Percentiles rank a stretch among this genome's conserved stretches.
phyloP scores from a whole-genome alignment of 2,797 vertebrate species.

The Threskiornis aethiopicus region DNA sequence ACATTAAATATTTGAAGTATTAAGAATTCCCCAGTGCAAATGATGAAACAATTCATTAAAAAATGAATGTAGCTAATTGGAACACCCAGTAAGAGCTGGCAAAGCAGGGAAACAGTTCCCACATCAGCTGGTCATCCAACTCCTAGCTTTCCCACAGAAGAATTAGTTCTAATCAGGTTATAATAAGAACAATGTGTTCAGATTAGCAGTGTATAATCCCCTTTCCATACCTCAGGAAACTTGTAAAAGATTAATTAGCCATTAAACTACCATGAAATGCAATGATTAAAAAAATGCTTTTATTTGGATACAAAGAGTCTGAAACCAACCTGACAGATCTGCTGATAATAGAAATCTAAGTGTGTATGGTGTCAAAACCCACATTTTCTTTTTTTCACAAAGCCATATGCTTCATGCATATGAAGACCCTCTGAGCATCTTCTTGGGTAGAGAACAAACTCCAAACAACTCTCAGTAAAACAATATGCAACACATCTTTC shows the following conservation, averaged over 20 bases:
- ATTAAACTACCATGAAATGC: conserved; percentile 40
- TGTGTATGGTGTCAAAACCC: not conserved
- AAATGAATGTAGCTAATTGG: conserved; percentile 56
- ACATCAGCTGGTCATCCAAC: conserved; percentile 31
- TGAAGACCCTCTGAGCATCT: not conserved
- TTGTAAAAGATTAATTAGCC: conserved; percentile 55
- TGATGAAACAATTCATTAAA: conserved; percentile 60
- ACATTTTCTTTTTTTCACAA: fast-evolving
- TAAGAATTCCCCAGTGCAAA: conserved; percentile 57
- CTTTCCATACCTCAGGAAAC: conserved; percentile 53
- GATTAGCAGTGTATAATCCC: conserved; percentile 55
- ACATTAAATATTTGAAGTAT: conserved; percentile 57
- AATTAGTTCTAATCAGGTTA: conserved; percentile 57
- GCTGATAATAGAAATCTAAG: not conserved
- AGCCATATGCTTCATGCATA: not conserved
- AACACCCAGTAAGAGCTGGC: conserved; percentile 57
- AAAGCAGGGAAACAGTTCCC: conserved; percentile 22
- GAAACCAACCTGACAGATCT: not conserved
- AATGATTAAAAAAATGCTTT: not conserved
- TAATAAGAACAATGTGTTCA: conserved; percentile 65
- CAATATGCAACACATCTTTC: not conserved
- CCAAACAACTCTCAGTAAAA: not conserved
- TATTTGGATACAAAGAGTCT: not conserved
- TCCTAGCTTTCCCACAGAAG: conserved; percentile 32
- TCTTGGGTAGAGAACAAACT: not conserved